phyloP scores from a whole-genome alignment of 2,797 vertebrate genomes.

The Astyanax mexicanus region DNA sequence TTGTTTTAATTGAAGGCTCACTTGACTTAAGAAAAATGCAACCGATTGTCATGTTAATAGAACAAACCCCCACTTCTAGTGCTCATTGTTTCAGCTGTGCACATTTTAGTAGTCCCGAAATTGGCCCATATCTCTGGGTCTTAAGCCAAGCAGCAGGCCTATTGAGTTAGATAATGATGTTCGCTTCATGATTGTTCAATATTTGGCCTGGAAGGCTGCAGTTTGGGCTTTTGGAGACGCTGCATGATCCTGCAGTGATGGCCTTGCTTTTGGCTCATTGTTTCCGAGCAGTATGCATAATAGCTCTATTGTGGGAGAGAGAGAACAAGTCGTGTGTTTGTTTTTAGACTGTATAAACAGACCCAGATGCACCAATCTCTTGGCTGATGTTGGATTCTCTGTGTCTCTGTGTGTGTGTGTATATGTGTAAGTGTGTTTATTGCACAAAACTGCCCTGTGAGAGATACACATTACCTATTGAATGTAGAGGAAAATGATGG shows the following conservation, averaged over 20 bases:
- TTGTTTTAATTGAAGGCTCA: not conserved
- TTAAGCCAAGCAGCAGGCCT: not conserved
- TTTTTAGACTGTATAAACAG: slow-evolving; percentile 19
- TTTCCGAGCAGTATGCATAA: slow-evolving; percentile 21
- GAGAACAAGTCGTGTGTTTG: slow-evolving; percentile 20
- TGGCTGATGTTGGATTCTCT: slow-evolving; percentile 15
- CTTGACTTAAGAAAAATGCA: not conserved
- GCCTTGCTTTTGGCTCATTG: slow-evolving; percentile 11
- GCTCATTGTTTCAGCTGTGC: slow-evolving; percentile 3
- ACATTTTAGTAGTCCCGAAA: not conserved
- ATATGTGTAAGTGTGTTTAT: slow-evolving; percentile 39
- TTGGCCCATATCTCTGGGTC: not conserved
- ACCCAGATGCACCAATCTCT: slow-evolving; percentile 25
- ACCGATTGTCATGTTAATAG: not conserved
- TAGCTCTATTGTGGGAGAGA: slow-evolving; percentile 26
- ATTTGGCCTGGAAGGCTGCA: slow-evolving; percentile 14
- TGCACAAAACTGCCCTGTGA: slow-evolving; percentile 13
- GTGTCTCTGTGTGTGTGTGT: slow-evolving; percentile 32
- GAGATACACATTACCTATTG: slow-evolving; percentile 9
- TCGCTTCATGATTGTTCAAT: slow-evolving; percentile 14
- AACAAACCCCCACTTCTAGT: slow-evolving; percentile 2
- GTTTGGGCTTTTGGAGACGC: slow-evolving; percentile 10
- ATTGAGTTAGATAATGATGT: slow-evolving; percentile 26
- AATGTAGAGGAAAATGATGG: slow-evolving; percentile 12
- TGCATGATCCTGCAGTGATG: slow-evolving; percentile 23